Percentiles rank a stretch among this genome's conserved stretches.
Evolutionary conservation across 2,888 invertebrate genomes (phyloP).

Genomic region (Vesta saturnalis): DNA sequence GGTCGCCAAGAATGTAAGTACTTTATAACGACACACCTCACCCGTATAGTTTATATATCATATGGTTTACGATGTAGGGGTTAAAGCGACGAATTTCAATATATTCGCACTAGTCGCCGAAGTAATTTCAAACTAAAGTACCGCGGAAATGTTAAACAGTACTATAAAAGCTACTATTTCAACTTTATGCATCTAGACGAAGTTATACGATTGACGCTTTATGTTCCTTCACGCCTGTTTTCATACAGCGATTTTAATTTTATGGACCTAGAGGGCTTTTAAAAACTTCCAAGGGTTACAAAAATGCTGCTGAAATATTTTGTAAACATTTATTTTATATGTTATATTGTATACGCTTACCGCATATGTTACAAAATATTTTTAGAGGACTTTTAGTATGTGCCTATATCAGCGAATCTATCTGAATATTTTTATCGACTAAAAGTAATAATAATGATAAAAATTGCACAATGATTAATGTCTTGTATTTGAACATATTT

Average conservation of each 20-base stretch:
- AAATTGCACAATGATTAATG: conserved; percentile 16
- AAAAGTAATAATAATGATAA: too few relatives aligned
- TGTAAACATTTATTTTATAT: neutral
- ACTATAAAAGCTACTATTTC: conserved; percentile 37
- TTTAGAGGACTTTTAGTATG: too few relatives aligned
- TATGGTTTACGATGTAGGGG: conserved; percentile 28
- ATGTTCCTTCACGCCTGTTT: conserved; percentile 31
- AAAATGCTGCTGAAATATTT: neutral
- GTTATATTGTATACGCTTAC: too few relatives aligned
- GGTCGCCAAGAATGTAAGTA: conserved; percentile 24
- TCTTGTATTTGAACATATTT: conserved; percentile 15
- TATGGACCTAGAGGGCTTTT: conserved; percentile 14
- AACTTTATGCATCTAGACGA: conserved; percentile 32
- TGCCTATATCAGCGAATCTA: too few relatives aligned
- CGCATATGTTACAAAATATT: too few relatives aligned
- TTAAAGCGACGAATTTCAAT: conserved; percentile 36
- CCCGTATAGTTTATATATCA: conserved; percentile 28
- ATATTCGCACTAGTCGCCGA: conserved; percentile 30
- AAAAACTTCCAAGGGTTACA: neutral
- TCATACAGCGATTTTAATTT: conserved; percentile 26
- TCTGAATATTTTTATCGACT: too few relatives aligned
- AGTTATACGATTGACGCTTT: conserved; percentile 31
- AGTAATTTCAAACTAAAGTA: conserved; percentile 33
- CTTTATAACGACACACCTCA: conserved; percentile 31
- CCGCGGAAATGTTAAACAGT: conserved; percentile 37